phyloP scores from a whole-genome alignment of 2,888 invertebrate species.

The Drosophila meridiana region DNA sequence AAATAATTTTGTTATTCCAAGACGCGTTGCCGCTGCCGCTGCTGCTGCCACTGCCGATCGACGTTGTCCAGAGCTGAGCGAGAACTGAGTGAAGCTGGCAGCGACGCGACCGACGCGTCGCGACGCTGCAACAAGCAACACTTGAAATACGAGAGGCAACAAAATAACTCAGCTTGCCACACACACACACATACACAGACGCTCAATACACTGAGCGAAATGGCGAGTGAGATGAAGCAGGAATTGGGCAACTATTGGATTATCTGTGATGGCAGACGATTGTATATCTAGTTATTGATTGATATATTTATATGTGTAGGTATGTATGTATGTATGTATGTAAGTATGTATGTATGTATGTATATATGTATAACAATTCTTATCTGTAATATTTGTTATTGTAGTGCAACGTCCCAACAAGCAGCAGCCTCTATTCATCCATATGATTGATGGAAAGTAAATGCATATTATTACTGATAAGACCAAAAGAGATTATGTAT shows the following conservation, averaged over 20 bases:
- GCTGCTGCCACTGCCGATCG: slow-evolving; percentile 53
- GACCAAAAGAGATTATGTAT: slow-evolving; percentile 27
- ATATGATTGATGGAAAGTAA: slow-evolving; percentile 63
- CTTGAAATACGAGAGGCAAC: slow-evolving; percentile 57
- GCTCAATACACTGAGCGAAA: slow-evolving; percentile 54
- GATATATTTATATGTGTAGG: neutral
- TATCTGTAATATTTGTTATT: slow-evolving; percentile 38
- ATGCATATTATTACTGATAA: slow-evolving; percentile 55
- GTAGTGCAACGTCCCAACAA: slow-evolving; percentile 24
- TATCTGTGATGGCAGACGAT: neutral
- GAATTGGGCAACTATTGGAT: neutral
- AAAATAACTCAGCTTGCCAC: slow-evolving; percentile 57
- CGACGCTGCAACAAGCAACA: slow-evolving; percentile 48
- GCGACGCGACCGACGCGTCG: neutral
- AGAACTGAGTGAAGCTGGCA: slow-evolving; percentile 52
- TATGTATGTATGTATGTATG: neutral
- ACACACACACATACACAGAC: slow-evolving; percentile 12
- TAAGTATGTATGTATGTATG: slow-evolving; percentile 2
- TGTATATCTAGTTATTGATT: neutral
- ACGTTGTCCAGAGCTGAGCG: slow-evolving; percentile 58
- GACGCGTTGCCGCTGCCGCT: slow-evolving; percentile 41
- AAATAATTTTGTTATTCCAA: slow-evolving; percentile 18
- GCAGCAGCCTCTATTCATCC: slow-evolving; percentile 30
- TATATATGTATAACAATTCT: slow-evolving; percentile 1
- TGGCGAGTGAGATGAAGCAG: neutral